Percentiles rank a stretch among this genome's conserved stretches.
Conservation (phyloP, 1,140 invertebrate species). For the Pogonus chalceus region DNA sequence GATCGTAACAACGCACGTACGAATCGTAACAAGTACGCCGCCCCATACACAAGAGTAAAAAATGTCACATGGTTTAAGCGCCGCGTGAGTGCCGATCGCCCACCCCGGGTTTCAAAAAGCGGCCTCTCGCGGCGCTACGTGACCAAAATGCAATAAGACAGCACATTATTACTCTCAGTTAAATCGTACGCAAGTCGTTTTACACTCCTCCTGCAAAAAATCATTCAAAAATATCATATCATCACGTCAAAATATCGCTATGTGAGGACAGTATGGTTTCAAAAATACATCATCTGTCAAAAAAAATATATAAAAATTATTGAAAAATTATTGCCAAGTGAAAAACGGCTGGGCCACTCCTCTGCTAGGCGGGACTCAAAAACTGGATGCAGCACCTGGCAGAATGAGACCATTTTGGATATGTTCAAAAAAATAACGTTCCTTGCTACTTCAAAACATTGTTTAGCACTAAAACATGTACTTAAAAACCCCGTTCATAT, state of each 20-base stretch:
- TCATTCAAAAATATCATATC: conserved; percentile 25
- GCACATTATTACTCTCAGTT: not conserved
- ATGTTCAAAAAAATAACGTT: conserved; percentile 23
- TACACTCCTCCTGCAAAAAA: conserved; percentile 30
- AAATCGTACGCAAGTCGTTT: conserved; percentile 13
- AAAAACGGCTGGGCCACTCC: conserved; percentile 19
- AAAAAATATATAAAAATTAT: conserved; percentile 14
- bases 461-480: not conserved
- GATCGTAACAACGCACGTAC: too few relatives aligned
- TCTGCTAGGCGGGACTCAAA: conserved; percentile 25
- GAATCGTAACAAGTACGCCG: conserved; percentile 43
- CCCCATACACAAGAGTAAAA: conserved; percentile 61
- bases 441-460: conserved; percentile 28
- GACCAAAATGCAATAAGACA: conserved; percentile 27
- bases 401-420: conserved; percentile 4
- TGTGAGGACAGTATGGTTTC: not conserved
- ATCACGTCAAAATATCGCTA: conserved; percentile 12
- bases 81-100: conserved; percentile 27
- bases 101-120: conserved; percentile 32
- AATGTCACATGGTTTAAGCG: conserved; percentile 48
- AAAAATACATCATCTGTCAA: conserved; percentile 12
- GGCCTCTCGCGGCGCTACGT: conserved; percentile 27
- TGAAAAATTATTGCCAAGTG: too few relatives aligned
- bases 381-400: conserved; percentile 29
- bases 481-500: not conserved